phyloP scores from a whole-genome alignment of 1,140 invertebrate species.

The Octopus sinensis region DNA sequence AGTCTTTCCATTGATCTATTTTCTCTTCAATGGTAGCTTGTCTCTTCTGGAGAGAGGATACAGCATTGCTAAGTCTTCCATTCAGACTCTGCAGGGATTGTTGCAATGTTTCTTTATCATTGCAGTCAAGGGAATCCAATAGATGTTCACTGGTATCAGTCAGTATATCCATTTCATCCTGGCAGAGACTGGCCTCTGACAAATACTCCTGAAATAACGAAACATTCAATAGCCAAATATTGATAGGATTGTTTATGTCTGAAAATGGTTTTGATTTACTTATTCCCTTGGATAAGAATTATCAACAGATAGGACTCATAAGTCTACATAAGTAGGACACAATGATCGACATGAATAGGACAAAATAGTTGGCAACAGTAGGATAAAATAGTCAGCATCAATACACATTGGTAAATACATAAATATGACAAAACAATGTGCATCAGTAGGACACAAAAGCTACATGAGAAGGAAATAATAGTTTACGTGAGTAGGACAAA shows the following conservation, averaged over 20 bases:
- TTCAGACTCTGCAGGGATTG: slow-evolving; percentile 45
- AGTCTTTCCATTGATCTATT: slow-evolving; percentile 42
- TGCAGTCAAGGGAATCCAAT: slow-evolving; percentile 45
- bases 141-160: slow-evolving; percentile 46
- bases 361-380: too few species aligned
- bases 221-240: background rate
- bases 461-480: too few species aligned
- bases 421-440: too few species aligned
- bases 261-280: too few species aligned
- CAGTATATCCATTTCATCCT: slow-evolving; percentile 51
- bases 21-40: slow-evolving; percentile 40
- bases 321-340: too few species aligned
- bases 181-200: slow-evolving; percentile 47
- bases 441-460: too few species aligned
- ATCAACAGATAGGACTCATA: too few species aligned
- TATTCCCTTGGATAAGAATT: too few species aligned
- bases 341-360: too few species aligned
- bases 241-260: background rate
- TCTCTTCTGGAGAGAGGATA: slow-evolving; percentile 38
- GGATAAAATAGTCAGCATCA: too few species aligned
- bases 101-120: slow-evolving; percentile 48
- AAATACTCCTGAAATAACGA: slow-evolving; percentile 45
- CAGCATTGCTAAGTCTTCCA: slow-evolving; percentile 39
- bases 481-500: too few species aligned
- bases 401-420: too few species aligned